phyloP scores from a whole-genome alignment of 2,797 vertebrate species.

The Aldrovandia affinis region DNA sequence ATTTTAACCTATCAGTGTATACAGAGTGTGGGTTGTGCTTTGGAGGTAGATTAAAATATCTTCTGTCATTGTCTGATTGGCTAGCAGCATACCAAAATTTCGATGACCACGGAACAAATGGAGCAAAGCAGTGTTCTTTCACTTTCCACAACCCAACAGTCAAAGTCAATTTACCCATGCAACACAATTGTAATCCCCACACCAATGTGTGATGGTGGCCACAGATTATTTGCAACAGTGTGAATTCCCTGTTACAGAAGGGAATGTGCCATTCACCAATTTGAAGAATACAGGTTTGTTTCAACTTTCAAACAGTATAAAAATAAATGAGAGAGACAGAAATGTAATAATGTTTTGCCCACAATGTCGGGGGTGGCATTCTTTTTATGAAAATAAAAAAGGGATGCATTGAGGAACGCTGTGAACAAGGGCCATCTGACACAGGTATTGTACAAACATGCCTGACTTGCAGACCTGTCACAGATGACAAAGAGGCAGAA shows the following conservation, averaged over 20 bases:
- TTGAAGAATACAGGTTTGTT: neutral
- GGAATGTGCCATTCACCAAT: neutral
- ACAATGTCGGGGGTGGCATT: neutral
- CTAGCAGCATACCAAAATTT: too few species aligned
- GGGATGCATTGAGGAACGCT: conserved; percentile 4
- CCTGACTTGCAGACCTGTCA: neutral
- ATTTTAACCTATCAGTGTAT: too few species aligned
- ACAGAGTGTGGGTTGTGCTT: too few species aligned
- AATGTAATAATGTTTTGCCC: neutral
- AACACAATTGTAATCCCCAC: too few species aligned
- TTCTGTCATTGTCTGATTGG: too few species aligned
- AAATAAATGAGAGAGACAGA: neutral
- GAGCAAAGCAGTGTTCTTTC: too few species aligned
- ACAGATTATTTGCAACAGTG: neutral
- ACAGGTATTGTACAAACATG: conserved; percentile 19
- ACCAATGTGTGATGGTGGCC: too few species aligned
- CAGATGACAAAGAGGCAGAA: neutral
- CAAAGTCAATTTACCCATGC: too few species aligned
- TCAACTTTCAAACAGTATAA: neutral
- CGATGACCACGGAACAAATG: too few species aligned
- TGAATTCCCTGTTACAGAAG: neutral
- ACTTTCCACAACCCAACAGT: too few species aligned
- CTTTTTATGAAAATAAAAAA: neutral
- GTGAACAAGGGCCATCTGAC: neutral
- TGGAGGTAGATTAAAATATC: too few species aligned